phyloP scores from a whole-genome alignment of 2,113 vertebrate genomes.

The Addax nasomaculatus region DNA sequence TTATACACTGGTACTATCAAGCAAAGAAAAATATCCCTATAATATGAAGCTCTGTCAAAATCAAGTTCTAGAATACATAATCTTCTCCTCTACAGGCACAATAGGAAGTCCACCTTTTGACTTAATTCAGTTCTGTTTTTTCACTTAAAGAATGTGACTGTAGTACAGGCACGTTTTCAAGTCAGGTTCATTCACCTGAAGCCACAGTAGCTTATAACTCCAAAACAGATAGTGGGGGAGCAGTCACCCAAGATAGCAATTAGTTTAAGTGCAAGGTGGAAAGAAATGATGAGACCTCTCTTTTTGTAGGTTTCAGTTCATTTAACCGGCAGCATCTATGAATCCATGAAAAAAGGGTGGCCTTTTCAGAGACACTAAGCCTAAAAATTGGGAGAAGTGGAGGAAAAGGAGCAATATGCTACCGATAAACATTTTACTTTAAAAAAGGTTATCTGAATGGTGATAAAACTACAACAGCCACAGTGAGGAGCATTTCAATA shows the following conservation, averaged over 20 bases:
- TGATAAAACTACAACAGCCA: background rate
- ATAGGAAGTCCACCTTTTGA: background rate
- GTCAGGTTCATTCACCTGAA: slow-evolving; percentile 3
- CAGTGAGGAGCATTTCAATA: background rate
- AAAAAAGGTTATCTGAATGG: background rate
- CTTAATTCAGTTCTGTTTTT: background rate
- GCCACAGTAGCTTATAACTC: slow-evolving; percentile 42
- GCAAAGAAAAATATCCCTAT: background rate
- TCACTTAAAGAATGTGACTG: slow-evolving; percentile 19
- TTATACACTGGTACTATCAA: background rate
- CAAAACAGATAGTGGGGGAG: slow-evolving; percentile 18
- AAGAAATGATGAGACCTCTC: slow-evolving; percentile 48
- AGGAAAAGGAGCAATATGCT: slow-evolving; percentile 24
- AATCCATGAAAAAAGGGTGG: slow-evolving; percentile 56
- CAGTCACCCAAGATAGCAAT: slow-evolving; percentile 60
- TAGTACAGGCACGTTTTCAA: slow-evolving; percentile 28
- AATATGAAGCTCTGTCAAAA: background rate
- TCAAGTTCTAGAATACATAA: background rate
- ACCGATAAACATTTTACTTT: background rate
- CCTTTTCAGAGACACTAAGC: slow-evolving; percentile 62
- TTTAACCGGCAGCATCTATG: slow-evolving; percentile 68
- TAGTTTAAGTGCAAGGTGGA: slow-evolving; percentile 55
- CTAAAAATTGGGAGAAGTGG: slow-evolving; percentile 59
- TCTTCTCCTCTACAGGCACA: background rate
- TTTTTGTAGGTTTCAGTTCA: slow-evolving; percentile 70